These are phyloP conservation scores for Catocala nupta DNA, from an alignment of 2,888 invertebrate species.

Conservation along the genomic window DNA sequence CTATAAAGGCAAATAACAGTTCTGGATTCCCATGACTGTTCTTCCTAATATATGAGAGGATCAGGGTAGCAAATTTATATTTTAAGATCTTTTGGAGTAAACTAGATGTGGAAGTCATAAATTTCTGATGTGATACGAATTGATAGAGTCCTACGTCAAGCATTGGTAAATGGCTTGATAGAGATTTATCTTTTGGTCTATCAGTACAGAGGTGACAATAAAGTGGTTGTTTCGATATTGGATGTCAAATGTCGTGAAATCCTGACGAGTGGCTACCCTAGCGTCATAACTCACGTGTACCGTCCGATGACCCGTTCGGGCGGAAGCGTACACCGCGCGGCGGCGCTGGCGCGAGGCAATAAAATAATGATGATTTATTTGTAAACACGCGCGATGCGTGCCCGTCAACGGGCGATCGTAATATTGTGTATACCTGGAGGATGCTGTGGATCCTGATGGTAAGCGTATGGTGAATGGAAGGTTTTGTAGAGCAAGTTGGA, in stretches of 20 bases:
- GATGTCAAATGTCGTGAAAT: constrained; percentile 23
- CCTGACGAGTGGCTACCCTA: constrained; percentile 45
- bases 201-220: not conserved
- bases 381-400: constrained; percentile 78
- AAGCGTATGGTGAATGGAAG: too few species aligned
- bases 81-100: too few species aligned
- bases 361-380: constrained; percentile 86
- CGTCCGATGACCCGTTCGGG: constrained; percentile 53
- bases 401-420: constrained; percentile 74
- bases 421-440: constrained; percentile 63
- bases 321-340: constrained; percentile 58
- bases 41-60: too few species aligned
- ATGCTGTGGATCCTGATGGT: constrained; percentile 27
- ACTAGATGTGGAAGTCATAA: too few species aligned
- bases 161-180: too few species aligned
- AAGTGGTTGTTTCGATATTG: not conserved
- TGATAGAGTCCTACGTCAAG: too few species aligned
- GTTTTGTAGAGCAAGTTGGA: too few species aligned
- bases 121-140: too few species aligned
- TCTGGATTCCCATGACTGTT: too few species aligned
- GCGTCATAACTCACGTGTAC: constrained; percentile 49
- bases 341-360: constrained; percentile 67
- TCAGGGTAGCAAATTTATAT: too few species aligned
- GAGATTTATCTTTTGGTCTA: too few species aligned
- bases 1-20: too few species aligned